phyloP scores from a whole-genome alignment of 2,113 vertebrate genomes.

The Nesogale talazaci region DNA sequence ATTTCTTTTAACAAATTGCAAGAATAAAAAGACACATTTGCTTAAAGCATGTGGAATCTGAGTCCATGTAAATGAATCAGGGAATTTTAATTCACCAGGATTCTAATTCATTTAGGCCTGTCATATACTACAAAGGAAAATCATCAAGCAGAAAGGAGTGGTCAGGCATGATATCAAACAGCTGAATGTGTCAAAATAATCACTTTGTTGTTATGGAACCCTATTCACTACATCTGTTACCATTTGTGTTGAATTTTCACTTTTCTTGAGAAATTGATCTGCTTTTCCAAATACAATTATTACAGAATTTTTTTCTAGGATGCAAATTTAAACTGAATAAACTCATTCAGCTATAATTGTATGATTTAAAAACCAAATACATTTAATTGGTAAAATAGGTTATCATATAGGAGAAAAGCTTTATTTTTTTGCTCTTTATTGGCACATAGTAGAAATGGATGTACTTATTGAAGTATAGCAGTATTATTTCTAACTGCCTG shows the following conservation, averaged over 20 bases:
- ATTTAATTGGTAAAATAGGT: conserved; percentile 58
- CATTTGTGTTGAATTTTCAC: conserved; percentile 68
- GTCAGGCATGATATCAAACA: conserved; percentile 87
- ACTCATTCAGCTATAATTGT: conserved; percentile 15
- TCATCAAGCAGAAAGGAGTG: conserved; percentile 80
- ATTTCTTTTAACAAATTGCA: conserved; percentile 60
- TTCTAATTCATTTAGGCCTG: conserved; percentile 83
- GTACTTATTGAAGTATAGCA: conserved; percentile 34
- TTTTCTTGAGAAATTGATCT: conserved; percentile 68
- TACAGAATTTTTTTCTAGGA: conserved; percentile 55
- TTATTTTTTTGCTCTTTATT: conserved; percentile 50
- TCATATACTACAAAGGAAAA: conserved; percentile 84
- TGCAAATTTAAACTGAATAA: conserved; percentile 51
- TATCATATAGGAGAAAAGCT: neutral
- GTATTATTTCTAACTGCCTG: conserved; percentile 35
- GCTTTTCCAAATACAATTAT: conserved; percentile 61
- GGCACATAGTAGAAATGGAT: neutral
- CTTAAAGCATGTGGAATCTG: conserved; percentile 72
- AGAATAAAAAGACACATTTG: conserved; percentile 57
- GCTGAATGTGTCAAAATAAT: conserved; percentile 87
- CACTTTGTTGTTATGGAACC: conserved; percentile 64
- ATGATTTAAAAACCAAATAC: conserved; percentile 47
- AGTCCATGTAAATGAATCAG: conserved; percentile 79
- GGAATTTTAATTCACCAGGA: conserved; percentile 82
- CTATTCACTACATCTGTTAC: conserved; percentile 61